Evolutionary conservation across 2,797 vertebrate species (phyloP), one percentile per base, ranked within the genome.

Genomic region (Staurois parvus): DNA sequence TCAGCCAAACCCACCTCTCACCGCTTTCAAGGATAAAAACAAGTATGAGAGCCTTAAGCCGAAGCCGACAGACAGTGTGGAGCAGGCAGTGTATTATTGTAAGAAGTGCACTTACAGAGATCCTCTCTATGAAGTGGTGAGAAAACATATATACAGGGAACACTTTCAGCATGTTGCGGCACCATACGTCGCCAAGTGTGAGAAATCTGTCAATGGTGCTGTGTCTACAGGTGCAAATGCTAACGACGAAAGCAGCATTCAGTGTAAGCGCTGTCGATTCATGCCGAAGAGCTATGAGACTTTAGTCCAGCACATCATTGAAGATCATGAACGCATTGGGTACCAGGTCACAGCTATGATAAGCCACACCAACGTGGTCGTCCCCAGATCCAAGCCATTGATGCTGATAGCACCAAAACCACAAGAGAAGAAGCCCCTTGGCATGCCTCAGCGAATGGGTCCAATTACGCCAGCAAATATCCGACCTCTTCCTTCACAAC

Each of bases 61-160:
- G 88, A 95, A 95, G 90, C 94, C 94, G 37, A 95, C 95, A 90
- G 97, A 99, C 93, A 98, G 94, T 82, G 93, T 99, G 93, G 98
- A 99, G 88, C 98, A 99, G 95, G 98, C 98, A n/a, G 98, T 99
- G 91, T 99, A 99, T 96, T 99, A 99, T 94, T 99, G 98, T 93
- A 99, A 99, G 95, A 99, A 99, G 95, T 99, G 98, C 96, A 99
- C 98, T 94, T 99, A 99, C 94, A 96, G 98, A 91, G 98, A 99
- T 94, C 98, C 98, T 90, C 94, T 99, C 76, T 99, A 99, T 89
- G 98, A 99, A 91, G 97, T 99, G 83, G 98, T 99, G 93, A 96
- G 98, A 89, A 99, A 99, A 95, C 98, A 99, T 96, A 99, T 99
- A 94, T 99, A 99, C 95, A 95, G 98, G 94, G 98, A 99, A 97